Base-by-base conservation (phyloP, 2,888 invertebrate genomes). In the Muscina levida region DNA sequence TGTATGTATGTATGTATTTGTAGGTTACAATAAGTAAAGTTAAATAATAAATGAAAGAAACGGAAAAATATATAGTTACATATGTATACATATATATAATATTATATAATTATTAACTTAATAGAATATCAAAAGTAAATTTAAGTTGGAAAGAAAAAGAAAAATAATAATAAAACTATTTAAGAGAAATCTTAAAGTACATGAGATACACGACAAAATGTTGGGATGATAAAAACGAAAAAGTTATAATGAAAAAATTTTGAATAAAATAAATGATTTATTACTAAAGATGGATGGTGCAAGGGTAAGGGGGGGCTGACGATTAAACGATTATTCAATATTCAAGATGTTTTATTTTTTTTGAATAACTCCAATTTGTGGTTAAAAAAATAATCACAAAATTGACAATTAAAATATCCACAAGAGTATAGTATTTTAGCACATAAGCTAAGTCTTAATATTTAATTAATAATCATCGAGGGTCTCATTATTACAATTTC, bases 151-250 rank as follows among this genome's bases (percentile, higher is more conserved):
- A 53, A 53, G 24, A 53, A 22, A 10, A 24, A 24, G 24, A 4
- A 37, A 48, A 48, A 48, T 48, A 19, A 10, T n/a, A n/a, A n/a
- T 1, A 48, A 19, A 19, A 48, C 19, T 48, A 48, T 48, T n/a
- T 31, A 31, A 48, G 24, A 24, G 24, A 53, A 48, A 53, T 31
- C 53, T 53, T 53, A 53, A 8, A 22, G 22, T 53, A 53, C 6
- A 53, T 48, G 48, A 48, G 48, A 48, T 53, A 53, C 53, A 53
- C 13, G 24, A 53, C 4, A 31, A 3, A 53, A 53, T 53, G 19
- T 48, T 17, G n/a, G 2, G 6, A 53, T 53, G 13, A 44, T 44
- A 44, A 44, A 37, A 44, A 44, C 31, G n/a, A n/a, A 31, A 8
- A 31, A 31, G 31, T 31, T 31, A 31, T 31, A 31, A 8, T 31